Conservation (phyloP, 2,113 vertebrate genomes). For the Eurypyga helias region DNA sequence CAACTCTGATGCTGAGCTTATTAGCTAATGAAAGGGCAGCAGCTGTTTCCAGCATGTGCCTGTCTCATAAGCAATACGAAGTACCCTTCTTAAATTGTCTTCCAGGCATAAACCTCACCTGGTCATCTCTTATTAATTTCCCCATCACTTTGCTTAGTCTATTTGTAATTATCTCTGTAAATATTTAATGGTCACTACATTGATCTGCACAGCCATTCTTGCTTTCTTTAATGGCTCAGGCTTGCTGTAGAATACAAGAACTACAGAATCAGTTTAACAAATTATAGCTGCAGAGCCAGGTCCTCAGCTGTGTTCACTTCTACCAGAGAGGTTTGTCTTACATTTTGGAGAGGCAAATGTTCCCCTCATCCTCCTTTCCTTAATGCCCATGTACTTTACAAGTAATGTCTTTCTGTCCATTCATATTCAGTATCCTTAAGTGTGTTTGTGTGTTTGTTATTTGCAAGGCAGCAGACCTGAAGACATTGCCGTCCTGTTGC, state of each 20-base stretch:
- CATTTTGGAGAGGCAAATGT: neutral
- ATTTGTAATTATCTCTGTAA: slow-evolving; percentile 65
- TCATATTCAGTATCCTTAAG: neutral
- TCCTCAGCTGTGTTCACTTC: neutral
- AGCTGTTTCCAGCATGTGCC: slow-evolving; percentile 10
- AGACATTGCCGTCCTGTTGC: neutral
- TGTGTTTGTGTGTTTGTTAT: neutral
- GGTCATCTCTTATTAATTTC: slow-evolving; percentile 66
- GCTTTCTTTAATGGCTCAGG: slow-evolving; percentile 22
- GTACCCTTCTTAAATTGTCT: slow-evolving; percentile 16
- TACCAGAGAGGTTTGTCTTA: neutral
- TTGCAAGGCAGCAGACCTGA: neutral
- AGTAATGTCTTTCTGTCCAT: neutral
- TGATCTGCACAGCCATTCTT: slow-evolving; percentile 50
- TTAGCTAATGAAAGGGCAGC: slow-evolving; percentile 15
- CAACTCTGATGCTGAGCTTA: neutral
- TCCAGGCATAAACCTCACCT: slow-evolving; percentile 47
- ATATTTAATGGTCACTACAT: slow-evolving; percentile 64
- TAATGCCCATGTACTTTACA: neutral
- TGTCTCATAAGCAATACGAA: neutral
- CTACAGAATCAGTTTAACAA: neutral
- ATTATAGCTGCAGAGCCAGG: neutral
- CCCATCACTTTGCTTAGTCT: slow-evolving; percentile 55
- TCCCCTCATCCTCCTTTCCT: neutral
- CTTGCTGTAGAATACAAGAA: slow-evolving; percentile 4